These are phyloP conservation scores for Hydrophis major DNA, from an alignment of 2,797 vertebrate genomes.

Conservation along the genomic window DNA sequence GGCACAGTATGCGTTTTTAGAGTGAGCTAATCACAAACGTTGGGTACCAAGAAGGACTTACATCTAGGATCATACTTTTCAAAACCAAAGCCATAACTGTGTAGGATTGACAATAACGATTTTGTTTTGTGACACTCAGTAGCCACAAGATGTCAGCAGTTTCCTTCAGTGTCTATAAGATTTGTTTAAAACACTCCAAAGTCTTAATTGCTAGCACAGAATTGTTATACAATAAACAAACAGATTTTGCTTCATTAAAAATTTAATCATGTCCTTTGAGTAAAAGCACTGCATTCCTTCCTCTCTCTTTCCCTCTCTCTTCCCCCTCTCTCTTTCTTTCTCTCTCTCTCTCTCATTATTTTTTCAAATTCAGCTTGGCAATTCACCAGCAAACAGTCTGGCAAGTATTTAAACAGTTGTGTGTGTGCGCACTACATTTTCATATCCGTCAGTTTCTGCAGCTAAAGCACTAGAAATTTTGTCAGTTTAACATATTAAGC, in stretches of 20 bases:
- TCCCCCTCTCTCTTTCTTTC: too few relatives aligned
- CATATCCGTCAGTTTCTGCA: not conserved
- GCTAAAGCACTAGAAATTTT: not conserved
- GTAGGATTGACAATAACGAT: not conserved
- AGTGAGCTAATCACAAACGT: not conserved
- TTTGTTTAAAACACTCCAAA: not conserved
- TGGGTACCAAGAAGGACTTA: not conserved
- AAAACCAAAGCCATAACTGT: not conserved
- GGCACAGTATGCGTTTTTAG: not conserved
- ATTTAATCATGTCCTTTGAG: not conserved
- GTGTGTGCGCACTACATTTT: not conserved
- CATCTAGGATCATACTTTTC: not conserved
- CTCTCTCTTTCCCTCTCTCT: not conserved
- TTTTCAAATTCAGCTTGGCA: not conserved
- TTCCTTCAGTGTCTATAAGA: constrained; percentile 35
- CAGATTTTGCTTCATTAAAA: not conserved
- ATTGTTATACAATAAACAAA: not conserved
- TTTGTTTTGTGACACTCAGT: not conserved
- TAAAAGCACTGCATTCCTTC: not conserved
- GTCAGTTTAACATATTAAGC: not conserved
- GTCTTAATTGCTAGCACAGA: not conserved
- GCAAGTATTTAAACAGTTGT: not conserved
- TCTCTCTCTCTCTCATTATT: too few relatives aligned
- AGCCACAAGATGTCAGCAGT: constrained; percentile 64
- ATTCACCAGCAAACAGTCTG: not conserved